A percentile compares a stretch with the other conserved stretches of the same genome.
Conservation (phyloP, 2,113 vertebrate genomes). For the Neogale vison region DNA sequence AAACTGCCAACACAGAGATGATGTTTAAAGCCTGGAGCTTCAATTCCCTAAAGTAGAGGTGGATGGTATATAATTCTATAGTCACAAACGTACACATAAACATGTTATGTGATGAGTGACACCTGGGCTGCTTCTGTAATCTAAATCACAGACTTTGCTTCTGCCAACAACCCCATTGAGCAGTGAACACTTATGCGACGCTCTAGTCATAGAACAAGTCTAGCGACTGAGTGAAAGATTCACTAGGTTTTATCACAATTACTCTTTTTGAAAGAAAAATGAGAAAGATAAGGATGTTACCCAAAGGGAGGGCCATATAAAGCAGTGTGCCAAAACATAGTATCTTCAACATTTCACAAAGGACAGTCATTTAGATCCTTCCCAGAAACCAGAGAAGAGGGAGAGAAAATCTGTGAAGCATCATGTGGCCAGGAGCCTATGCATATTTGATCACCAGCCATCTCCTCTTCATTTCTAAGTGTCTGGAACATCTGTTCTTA, state of each 20-base stretch:
- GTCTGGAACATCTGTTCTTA: constrained; percentile 65
- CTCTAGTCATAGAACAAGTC: not conserved
- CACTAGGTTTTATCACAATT: constrained; percentile 39
- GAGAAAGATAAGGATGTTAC: not conserved
- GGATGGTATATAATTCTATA: not conserved
- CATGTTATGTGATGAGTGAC: not conserved
- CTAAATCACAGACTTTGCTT: not conserved
- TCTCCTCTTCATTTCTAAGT: constrained; percentile 56
- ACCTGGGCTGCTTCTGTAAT: not conserved
- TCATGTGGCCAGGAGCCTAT: constrained; percentile 3
- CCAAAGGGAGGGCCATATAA: not conserved
- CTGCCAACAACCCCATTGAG: not conserved
- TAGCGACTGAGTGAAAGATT: constrained; percentile 40
- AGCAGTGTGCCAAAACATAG: constrained; percentile 34
- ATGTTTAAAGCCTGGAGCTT: not conserved
- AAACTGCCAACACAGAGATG: not conserved
- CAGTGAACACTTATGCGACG: not conserved
- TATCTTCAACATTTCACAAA: constrained; percentile 65
- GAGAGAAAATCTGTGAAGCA: constrained; percentile 2
- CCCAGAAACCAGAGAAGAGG: constrained; percentile 63
- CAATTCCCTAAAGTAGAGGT: not conserved
- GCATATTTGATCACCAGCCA: constrained; percentile 44
- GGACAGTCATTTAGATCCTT: constrained; percentile 29
- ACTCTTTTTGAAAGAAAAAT: constrained; percentile 66
- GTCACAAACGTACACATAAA: not conserved